These are phyloP conservation scores for Tachystola acroxantha DNA, from an alignment of 2,888 invertebrate genomes.

Conservation along the genomic window DNA sequence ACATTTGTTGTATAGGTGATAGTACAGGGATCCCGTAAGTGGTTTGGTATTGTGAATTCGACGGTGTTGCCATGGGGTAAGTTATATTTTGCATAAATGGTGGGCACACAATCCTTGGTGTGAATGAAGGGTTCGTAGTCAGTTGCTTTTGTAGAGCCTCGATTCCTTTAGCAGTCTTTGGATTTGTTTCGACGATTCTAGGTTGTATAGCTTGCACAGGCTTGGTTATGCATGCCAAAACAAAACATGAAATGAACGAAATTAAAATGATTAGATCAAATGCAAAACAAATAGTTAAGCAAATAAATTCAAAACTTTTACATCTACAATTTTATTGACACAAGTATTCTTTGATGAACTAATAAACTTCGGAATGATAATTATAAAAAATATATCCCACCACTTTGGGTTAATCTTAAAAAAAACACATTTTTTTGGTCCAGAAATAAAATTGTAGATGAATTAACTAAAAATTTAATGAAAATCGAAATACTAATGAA, in stretches of 20 bases:
- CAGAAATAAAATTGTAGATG: too few relatives aligned
- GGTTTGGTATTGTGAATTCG: slow-evolving; percentile 37
- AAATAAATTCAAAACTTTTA: slow-evolving; percentile 20
- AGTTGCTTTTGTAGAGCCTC: slow-evolving; percentile 65
- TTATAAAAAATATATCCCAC: too few relatives aligned
- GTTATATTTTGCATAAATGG: slow-evolving; percentile 62
- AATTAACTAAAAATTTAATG: too few relatives aligned
- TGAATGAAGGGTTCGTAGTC: slow-evolving; percentile 69
- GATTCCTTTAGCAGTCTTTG: slow-evolving; percentile 53
- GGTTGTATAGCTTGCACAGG: slow-evolving; percentile 77
- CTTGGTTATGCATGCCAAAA: slow-evolving; percentile 68
- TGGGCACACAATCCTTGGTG: slow-evolving; percentile 66
- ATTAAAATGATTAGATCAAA: slow-evolving; percentile 46
- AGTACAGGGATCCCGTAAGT: slow-evolving; percentile 58
- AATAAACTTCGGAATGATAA: too few relatives aligned
- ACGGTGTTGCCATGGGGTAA: slow-evolving; percentile 39
- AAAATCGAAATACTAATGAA: too few relatives aligned
- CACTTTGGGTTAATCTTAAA: too few relatives aligned
- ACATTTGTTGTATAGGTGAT: slow-evolving; percentile 67
- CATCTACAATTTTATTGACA: slow-evolving; percentile 5
- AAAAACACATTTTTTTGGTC: too few relatives aligned
- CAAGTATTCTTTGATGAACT: slow-evolving; percentile 1
- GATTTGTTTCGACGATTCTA: slow-evolving; percentile 66
- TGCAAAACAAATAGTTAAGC: slow-evolving; percentile 24
- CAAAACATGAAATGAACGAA: slow-evolving; percentile 61